phyloP scores from a whole-genome alignment of 2,797 vertebrate genomes.

The Lepilemur septentrionalis region DNA sequence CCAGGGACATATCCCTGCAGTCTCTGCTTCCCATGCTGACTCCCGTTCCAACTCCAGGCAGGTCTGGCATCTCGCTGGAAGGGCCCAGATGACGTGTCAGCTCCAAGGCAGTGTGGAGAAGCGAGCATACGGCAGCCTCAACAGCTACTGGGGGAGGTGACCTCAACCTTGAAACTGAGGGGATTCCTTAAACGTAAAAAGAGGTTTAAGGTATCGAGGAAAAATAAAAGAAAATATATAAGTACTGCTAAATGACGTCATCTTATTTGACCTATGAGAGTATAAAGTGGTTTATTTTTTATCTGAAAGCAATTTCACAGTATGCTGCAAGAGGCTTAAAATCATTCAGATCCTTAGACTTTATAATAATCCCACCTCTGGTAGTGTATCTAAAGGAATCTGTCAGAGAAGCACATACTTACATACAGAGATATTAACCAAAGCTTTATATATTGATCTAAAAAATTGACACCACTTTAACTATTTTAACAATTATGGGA shows the following conservation, averaged over 20 bases:
- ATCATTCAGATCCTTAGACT: slow-evolving; percentile 25
- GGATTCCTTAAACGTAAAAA: neutral
- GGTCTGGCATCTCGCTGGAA: neutral
- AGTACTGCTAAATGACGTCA: neutral
- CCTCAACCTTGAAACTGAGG: neutral
- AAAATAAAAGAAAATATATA: neutral
- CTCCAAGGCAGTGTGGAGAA: neutral
- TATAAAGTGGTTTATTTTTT: slow-evolving; percentile 13
- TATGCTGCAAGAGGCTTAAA: slow-evolving; percentile 9
- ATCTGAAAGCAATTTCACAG: slow-evolving; percentile 27
- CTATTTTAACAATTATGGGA: slow-evolving; percentile 6
- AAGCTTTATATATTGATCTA: neutral
- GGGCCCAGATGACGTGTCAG: neutral
- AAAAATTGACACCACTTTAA: neutral
- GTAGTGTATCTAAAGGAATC: slow-evolving; percentile 25
- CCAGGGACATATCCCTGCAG: neutral
- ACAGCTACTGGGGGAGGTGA: neutral
- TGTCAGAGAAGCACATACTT: slow-evolving; percentile 8
- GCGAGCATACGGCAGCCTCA: too few species aligned
- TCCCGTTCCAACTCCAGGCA: neutral
- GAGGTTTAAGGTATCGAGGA: neutral
- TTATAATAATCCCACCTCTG: slow-evolving; percentile 41
- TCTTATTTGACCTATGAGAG: neutral
- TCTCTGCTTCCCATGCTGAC: neutral
- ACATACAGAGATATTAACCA: neutral